These are phyloP conservation scores for Pedicia rivosa DNA, from an alignment of 2,888 invertebrate species.

Conservation along the genomic window DNA sequence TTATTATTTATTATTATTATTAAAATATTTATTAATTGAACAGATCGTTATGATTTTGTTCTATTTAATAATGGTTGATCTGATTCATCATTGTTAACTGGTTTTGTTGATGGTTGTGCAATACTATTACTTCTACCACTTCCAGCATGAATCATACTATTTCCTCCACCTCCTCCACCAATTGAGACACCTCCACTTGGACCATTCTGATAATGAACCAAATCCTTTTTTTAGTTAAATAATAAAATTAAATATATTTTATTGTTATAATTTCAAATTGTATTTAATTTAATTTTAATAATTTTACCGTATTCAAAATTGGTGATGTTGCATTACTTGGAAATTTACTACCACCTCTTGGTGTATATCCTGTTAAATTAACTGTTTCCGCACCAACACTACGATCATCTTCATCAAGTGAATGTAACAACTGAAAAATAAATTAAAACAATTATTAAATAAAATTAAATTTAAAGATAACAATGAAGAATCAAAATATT, in stretches of 20 bases:
- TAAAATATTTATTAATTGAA: neutral
- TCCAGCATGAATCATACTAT: neutral
- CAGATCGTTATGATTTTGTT: slow-evolving; percentile 6
- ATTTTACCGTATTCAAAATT: slow-evolving; percentile 11
- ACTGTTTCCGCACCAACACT: slow-evolving; percentile 26
- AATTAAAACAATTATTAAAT: neutral
- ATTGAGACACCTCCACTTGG: slow-evolving; percentile 4
- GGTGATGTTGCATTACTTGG: slow-evolving; percentile 13
- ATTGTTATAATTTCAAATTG: neutral
- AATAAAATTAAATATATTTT: neutral
- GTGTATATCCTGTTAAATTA: slow-evolving; percentile 17
- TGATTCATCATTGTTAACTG: slow-evolving; percentile 1
- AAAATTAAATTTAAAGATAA: neutral
- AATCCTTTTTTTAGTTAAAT: slow-evolving; percentile 4
- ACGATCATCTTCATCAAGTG: slow-evolving; percentile 61
- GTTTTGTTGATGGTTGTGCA: neutral
- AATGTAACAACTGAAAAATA: slow-evolving; percentile 45
- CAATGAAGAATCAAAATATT: too few species aligned
- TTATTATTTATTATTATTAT: too few species aligned
- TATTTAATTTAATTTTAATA: neutral
- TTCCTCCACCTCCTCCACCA: neutral
- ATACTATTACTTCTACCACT: slow-evolving; percentile 1
- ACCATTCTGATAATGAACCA: slow-evolving; percentile 10
- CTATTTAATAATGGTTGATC: slow-evolving; percentile 2
- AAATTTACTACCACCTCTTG: slow-evolving; percentile 12